Percentiles rank a stretch among this genome's conserved stretches.
Evolutionary conservation across 1,140 invertebrate species (phyloP).

Genomic region (Eurytemora carolleeae): DNA sequence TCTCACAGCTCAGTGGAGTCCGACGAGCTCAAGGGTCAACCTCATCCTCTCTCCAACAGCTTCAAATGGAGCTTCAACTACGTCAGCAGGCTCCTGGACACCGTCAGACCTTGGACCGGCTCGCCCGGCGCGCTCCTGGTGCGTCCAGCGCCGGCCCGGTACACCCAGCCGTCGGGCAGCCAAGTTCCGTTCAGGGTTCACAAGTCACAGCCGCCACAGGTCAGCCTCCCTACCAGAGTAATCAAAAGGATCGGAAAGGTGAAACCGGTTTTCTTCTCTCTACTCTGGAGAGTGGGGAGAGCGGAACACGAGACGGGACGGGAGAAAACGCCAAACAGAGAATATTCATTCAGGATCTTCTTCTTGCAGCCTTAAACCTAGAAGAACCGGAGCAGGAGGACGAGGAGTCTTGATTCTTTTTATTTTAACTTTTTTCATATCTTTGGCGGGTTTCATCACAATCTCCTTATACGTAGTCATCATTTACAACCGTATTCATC

Average conservation of each 20-base stretch:
- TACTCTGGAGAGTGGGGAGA: neutral
- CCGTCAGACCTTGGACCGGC: neutral
- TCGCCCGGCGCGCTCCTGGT: neutral
- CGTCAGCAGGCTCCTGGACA: neutral
- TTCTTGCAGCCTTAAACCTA: neutral
- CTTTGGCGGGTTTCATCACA: too few species aligned
- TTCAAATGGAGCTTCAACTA: constrained; percentile 20
- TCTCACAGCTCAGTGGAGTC: constrained; percentile 76
- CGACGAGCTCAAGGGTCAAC: constrained; percentile 33
- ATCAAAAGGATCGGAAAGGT: too few species aligned
- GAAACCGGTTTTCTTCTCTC: neutral
- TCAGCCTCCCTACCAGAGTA: too few species aligned
- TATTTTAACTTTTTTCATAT: too few species aligned
- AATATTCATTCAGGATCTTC: neutral
- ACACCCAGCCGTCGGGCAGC: too few species aligned
- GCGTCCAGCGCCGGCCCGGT: too few species aligned
- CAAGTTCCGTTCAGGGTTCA: too few species aligned
- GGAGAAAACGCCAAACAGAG: neutral
- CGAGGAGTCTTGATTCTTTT: too few species aligned
- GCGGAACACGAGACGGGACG: neutral
- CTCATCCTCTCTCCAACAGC: constrained; percentile 23
- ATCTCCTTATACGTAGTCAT: too few species aligned
- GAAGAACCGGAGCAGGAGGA: neutral
- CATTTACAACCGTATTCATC: too few species aligned
- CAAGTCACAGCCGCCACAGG: too few species aligned